Conservation (phyloP, 2,113 vertebrate species). For the Scalopus aquaticus region DNA sequence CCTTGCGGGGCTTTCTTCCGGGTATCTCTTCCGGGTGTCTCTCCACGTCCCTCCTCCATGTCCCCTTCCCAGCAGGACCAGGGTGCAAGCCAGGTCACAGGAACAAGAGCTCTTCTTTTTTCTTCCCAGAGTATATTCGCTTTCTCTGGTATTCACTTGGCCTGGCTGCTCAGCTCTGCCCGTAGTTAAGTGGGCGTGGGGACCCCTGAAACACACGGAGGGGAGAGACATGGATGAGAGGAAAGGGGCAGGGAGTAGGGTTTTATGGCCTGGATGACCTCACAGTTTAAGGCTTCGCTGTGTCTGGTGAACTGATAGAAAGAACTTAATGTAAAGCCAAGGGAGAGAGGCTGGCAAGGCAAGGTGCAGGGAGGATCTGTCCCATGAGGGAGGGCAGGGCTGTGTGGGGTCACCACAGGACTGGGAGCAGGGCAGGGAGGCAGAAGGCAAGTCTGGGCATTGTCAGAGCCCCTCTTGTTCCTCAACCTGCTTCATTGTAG, state of each 20-base stretch:
- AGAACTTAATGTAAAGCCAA: no score
- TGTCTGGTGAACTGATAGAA: no score
- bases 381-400: not conserved
- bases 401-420: rapidly evolving
- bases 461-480: not conserved
- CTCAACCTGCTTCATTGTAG: not conserved
- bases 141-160: no score
- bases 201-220: no score
- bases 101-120: no score
- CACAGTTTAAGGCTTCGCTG: not conserved
- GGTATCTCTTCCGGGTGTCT: no score
- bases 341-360: not conserved
- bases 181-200: no score
- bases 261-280: not conserved
- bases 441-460: not conserved
- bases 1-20: no score
- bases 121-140: no score
- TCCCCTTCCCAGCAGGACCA: no score
- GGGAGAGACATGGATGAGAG: not conserved
- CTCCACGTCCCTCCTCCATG: no score
- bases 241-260: not conserved
- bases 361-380: not conserved
- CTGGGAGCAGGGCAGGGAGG: rapidly evolving
- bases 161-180: not conserved
- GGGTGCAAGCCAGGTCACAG: no score